phyloP scores from a whole-genome alignment of 1,140 invertebrate genomes.

The Nebria ingens region DNA sequence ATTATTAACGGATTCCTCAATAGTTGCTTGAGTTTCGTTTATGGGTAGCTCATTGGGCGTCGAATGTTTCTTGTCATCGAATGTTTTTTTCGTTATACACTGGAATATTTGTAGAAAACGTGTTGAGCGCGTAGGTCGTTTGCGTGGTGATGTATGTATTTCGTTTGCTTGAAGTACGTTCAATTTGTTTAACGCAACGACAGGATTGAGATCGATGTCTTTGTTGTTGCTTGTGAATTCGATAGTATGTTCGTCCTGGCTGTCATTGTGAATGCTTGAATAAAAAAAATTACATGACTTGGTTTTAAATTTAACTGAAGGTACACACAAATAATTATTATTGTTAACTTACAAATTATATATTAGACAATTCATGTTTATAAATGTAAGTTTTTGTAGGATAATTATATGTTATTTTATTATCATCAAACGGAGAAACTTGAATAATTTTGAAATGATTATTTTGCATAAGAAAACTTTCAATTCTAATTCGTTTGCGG shows the following conservation, averaged over 20 bases:
- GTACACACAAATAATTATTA: too few species aligned
- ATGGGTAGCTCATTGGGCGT: conserved; percentile 12
- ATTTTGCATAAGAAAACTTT: too few species aligned
- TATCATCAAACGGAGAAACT: too few species aligned
- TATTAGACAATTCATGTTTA: too few species aligned
- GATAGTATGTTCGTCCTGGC: neutral
- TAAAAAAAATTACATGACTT: conserved; percentile 2
- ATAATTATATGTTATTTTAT: too few species aligned
- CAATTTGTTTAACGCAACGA: neutral
- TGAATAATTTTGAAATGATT: too few species aligned
- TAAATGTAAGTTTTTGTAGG: too few species aligned
- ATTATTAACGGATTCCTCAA: neutral
- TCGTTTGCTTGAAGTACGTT: neutral
- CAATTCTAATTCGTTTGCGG: too few species aligned
- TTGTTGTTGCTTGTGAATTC: neutral
- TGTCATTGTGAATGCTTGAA: neutral
- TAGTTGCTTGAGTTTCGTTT: conserved; percentile 14
- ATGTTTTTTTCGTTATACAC: conserved; percentile 17
- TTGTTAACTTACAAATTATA: too few species aligned
- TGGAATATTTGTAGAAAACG: conserved; percentile 13
- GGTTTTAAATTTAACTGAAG: too few species aligned
- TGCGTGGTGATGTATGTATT: neutral
- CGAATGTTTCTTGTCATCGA: conserved; percentile 18
- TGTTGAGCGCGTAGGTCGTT: conserved; percentile 14
- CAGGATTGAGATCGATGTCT: neutral